Percentiles rank a stretch among this genome's conserved stretches.
These are phyloP conservation scores for Ondatra zibethicus DNA, from an alignment of 2,113 vertebrate species.

Conservation along the genomic window DNA sequence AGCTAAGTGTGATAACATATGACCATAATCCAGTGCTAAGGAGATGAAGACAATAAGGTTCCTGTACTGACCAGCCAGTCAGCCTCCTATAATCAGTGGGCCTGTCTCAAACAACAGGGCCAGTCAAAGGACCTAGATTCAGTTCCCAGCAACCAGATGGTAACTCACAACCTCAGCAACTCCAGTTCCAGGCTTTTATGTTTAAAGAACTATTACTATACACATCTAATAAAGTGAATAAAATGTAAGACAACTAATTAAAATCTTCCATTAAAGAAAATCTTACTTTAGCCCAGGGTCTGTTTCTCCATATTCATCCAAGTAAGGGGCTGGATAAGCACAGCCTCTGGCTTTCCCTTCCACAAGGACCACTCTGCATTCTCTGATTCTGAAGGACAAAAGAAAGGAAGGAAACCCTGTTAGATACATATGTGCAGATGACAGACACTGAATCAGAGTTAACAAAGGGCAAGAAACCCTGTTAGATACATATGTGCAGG, in stretches of 20 bases:
- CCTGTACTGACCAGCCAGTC: not conserved
- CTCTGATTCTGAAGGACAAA: constrained; percentile 91
- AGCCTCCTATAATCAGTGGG: not conserved
- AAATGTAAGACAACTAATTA: not conserved
- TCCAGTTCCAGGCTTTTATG: not conserved
- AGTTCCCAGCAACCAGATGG: not conserved
- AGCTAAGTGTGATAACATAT: not conserved
- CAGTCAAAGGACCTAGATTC: too few relatives aligned
- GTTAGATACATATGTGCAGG: not conserved
- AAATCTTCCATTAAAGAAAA: constrained; percentile 21
- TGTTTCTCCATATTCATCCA: constrained; percentile 99
- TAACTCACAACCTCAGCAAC: not conserved
- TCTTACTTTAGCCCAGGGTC: constrained; percentile 95
- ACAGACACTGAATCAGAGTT: not conserved
- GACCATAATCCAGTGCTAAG: not conserved
- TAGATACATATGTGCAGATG: not conserved
- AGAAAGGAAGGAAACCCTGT: constrained; percentile 55
- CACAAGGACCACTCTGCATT: constrained; percentile 96
- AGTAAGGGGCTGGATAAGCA: constrained; percentile 95
- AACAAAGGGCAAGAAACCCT: too few relatives aligned
- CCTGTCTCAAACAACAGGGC: not conserved
- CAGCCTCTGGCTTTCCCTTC: constrained; percentile 96
- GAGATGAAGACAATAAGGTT: not conserved
- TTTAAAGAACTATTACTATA: constrained; percentile 42
- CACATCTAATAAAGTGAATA: not conserved